Evolutionary conservation across 2,888 invertebrate genomes (phyloP), one percentile per base, ranked within the genome.

Genomic region (Augiades crinisus): DNA sequence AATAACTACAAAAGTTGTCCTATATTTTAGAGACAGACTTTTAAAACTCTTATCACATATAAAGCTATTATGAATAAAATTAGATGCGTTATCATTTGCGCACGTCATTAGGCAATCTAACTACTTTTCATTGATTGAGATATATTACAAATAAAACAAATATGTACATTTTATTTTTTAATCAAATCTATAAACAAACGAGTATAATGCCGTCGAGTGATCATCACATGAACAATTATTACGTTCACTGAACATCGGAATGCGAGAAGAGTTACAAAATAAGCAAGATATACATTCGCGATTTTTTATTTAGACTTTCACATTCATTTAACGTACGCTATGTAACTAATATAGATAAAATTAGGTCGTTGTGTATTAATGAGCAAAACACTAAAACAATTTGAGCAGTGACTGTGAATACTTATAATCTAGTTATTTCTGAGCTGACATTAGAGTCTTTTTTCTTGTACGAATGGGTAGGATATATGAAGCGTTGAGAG

Each of bases 381-480:
- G 40, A 47, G 40, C 49, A 33, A 16, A 21, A 41, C 3, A 19
- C 16, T 49, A 49, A 49, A 41, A 19, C 33, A 33, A 53, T 43
- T 63, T 63, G 59, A 64, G 60, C 63, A 64, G 56, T 55, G 44
- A 33, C 53, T 55, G n/a, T 30, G 43, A 31, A 51, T 43, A 40
- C 45, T 90, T 92, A 94, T 69, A 94, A 87, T 63, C 94, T 91
- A 52, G 94, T 94, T 62, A 94, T 93, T 84, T 94, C 94, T 47
- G 94, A 93, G 72, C 92, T 93, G 84, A 93, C 68, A 84, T 91
- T 72, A 71, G 92, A 64, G 63, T 90, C 84, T 77, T 91, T 83
- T 65, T 86, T 85, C 75, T 91, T 79, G 64, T 85, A 85, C 7
- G 90, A 82, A 58, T 86, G 82, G 22, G 90, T 84, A 7, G 91